Base-by-base conservation (phyloP, 2,113 vertebrate genomes). In the Carettochelys insculpta region DNA sequence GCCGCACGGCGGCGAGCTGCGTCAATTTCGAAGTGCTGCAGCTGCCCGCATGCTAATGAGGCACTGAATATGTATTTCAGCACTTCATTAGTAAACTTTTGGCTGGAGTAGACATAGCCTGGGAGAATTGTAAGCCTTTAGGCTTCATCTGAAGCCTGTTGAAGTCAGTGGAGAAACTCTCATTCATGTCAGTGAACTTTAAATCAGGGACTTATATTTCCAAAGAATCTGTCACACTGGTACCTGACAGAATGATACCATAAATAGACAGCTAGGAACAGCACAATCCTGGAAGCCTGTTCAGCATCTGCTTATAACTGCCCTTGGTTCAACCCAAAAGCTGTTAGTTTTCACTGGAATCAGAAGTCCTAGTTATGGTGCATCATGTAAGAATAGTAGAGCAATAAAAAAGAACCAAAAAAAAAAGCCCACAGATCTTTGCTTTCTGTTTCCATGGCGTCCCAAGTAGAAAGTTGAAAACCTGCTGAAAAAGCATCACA, bases 341-440 rank as follows among this genome's bases (percentile, higher is more conserved):
- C 68, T 68, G n/a, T 68, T 19, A 38, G 61, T 20, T 45, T 75
- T 45, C 71, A 27, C 24, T 43, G 24, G 24, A 45, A 24, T 25
- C 24, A 16, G 71, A 75, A 73, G 41, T 53, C 92, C 88, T 51
- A 73, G 85, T 51, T 77, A 12, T 77, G 88, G 83, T 85, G 89
- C 87, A 95, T 87, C 82, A 82, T 94, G 68, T 45, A 86, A 90
- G 77, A 90, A 82, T 85, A 94, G 82, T 73, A 88, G 29, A 86
- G 34, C 22, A 93, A 87, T 94, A 92, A 91, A 79, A 96, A 95
- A 96, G 92, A 96, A 94, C 48, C n/a, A n/a, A n/a, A n/a, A n/a
- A n/a, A n/a, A n/a, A n/a, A n/a, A n/a, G n/a, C n/a, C n/a, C n/a
- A 20, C 82, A 92, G 45, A 41, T 34, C 71, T 96, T 94, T 88